Evolutionary conservation across 2,797 vertebrate species (phyloP).

Genomic region (Amblyopsis hoosieri): DNA sequence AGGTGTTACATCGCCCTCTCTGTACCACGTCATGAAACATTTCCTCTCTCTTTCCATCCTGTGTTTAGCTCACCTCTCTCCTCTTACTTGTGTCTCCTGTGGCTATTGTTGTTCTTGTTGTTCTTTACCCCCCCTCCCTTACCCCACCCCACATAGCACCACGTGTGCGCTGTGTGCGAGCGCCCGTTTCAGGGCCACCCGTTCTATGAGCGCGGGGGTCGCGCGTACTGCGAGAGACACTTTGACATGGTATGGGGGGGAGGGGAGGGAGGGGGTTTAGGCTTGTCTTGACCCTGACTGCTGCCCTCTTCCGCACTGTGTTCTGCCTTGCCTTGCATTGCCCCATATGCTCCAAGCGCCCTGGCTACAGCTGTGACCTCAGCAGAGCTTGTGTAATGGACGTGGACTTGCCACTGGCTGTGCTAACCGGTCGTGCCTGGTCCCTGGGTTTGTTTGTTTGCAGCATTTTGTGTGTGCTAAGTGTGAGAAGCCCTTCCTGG

Average conservation of each 20-base stretch:
- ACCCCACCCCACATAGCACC: slow-evolving; percentile 39
- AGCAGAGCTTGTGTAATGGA: slow-evolving; percentile 1
- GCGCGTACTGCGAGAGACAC: slow-evolving; percentile 76
- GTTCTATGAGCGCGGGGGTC: slow-evolving; percentile 73
- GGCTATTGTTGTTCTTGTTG: slow-evolving; percentile 1
- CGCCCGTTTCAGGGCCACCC: slow-evolving; percentile 77
- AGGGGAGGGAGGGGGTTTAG: slow-evolving; percentile 47
- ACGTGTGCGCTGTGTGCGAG: slow-evolving; percentile 76
- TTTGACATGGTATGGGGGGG: slow-evolving; percentile 72
- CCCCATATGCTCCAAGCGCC: not conserved
- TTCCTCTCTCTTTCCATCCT: slow-evolving; percentile 10
- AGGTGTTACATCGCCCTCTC: not conserved
- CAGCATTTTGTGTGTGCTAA: slow-evolving; percentile 95
- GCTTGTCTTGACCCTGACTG: slow-evolving; percentile 26
- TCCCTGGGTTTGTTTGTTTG: slow-evolving; percentile 66
- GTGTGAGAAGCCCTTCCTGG: slow-evolving; percentile 92
- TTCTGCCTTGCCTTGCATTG: slow-evolving; percentile 25
- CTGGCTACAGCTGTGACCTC: not conserved
- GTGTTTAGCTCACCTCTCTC: not conserved
- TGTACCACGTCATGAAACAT: not conserved
- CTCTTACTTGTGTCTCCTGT: slow-evolving; percentile 11
- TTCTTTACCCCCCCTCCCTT: not conserved
- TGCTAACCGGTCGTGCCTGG: slow-evolving; percentile 60
- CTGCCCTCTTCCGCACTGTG: slow-evolving; percentile 15
- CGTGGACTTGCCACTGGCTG: slow-evolving; percentile 16